phyloP scores from a whole-genome alignment of 2,797 vertebrate species.

The Zalophus californianus region DNA sequence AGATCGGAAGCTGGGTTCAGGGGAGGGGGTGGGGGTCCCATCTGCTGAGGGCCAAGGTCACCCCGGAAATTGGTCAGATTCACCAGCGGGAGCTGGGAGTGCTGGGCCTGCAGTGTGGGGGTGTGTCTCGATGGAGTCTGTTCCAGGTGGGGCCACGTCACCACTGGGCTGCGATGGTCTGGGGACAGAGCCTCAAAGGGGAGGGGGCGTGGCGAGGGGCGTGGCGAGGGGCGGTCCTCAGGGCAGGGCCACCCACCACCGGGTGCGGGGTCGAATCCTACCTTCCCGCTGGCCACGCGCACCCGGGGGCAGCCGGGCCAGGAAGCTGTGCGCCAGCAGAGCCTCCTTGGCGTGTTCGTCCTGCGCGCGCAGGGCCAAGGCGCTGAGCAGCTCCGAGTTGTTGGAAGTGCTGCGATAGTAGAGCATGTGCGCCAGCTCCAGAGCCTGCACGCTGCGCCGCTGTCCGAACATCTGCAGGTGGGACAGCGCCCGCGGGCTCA shows the following conservation, averaged over 20 bases:
- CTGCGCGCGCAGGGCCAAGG: constrained; percentile 84
- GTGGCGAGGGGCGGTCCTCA: not conserved
- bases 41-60: not conserved
- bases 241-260: not conserved
- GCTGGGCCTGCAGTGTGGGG: too few species aligned
- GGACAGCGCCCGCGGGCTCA: not conserved
- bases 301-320: constrained; percentile 27
- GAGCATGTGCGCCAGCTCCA: constrained; percentile 87
- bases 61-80: not conserved
- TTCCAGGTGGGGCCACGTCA: not conserved
- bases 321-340: constrained; percentile 85
- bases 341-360: constrained; percentile 86
- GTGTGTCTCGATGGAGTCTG: not conserved
- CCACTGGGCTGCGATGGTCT: not conserved
- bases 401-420: constrained; percentile 87
- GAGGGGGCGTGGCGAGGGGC: not conserved
- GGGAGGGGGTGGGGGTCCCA: not conserved
- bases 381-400: constrained; percentile 86
- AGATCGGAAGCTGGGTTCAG: not conserved
- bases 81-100: not conserved
- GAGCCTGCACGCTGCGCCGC: constrained; percentile 82
- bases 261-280: not conserved
- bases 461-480: constrained; percentile 81
- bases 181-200: not conserved
- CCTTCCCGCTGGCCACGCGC: not conserved